A percentile compares a stretch with the other conserved stretches of the same genome.
These are phyloP conservation scores for Ophioninae sp. DNA, from an alignment of 2,888 invertebrate genomes.

Conservation along the genomic window DNA sequence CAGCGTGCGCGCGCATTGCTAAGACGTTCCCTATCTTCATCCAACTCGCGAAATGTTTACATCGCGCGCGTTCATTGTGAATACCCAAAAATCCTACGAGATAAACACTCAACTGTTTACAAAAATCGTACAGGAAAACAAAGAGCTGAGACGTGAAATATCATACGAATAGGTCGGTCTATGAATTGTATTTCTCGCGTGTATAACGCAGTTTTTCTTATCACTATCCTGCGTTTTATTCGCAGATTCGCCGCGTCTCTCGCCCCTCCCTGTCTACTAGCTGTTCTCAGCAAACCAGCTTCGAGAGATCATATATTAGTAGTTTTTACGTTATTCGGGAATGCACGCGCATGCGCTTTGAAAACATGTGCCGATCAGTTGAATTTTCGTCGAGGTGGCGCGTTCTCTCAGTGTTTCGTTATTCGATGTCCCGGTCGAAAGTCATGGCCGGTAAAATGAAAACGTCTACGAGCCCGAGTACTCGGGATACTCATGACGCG, in stretches of 20 bases:
- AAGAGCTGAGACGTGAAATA: too few species aligned
- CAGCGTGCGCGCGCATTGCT: too few species aligned
- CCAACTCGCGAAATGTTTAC: too few species aligned
- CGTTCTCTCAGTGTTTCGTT: constrained; percentile 8
- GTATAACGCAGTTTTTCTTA: neutral
- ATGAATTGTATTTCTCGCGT: neutral
- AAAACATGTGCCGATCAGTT: neutral
- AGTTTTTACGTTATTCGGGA: neutral
- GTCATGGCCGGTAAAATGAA: constrained; percentile 66
- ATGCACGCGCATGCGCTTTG: neutral
- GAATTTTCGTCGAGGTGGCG: neutral
- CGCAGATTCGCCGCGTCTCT: too few species aligned
- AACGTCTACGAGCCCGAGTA: constrained; percentile 50
- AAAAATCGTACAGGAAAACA: too few species aligned
- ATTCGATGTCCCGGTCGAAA: constrained; percentile 61
- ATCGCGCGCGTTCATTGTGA: too few species aligned
- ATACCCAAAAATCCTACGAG: too few species aligned
- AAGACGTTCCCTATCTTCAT: too few species aligned
- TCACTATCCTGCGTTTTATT: neutral
- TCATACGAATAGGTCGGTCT: too few species aligned
- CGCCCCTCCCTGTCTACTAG: too few species aligned
- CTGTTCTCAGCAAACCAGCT: too few species aligned
- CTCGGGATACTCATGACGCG: constrained; percentile 68
- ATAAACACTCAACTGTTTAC: too few species aligned
- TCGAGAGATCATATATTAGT: neutral